phyloP scores from a whole-genome alignment of 2,888 invertebrate species.

The Dryococelus australis region DNA sequence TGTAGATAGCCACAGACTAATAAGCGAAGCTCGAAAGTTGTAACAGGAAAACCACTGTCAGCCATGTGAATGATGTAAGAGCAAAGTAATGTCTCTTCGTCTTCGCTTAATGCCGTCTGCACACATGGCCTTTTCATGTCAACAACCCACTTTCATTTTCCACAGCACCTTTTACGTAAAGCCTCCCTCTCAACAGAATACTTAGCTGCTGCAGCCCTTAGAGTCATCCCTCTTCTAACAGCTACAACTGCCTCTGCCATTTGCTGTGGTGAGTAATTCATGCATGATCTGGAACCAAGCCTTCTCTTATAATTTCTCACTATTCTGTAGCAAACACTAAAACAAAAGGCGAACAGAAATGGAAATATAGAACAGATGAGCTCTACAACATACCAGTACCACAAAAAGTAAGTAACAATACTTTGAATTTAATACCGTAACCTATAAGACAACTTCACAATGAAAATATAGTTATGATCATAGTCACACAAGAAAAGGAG shows the following conservation, averaged over 20 bases:
- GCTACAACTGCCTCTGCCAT: slow-evolving; percentile 5
- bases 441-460: background rate
- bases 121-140: background rate
- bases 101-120: background rate
- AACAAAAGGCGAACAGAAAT: background rate
- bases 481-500: background rate
- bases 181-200: background rate
- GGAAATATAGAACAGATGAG: background rate
- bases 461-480: background rate
- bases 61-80: background rate
- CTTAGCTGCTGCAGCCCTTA: slow-evolving; percentile 3
- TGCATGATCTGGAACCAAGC: background rate
- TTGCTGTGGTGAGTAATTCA: background rate
- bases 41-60: background rate
- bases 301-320: slow-evolving; percentile 13
- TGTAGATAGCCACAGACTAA: background rate
- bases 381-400: background rate
- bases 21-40: too few relatives aligned
- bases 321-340: slow-evolving; percentile 1
- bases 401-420: background rate
- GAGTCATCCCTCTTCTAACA: background rate
- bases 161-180: too few relatives aligned
- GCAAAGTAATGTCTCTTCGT: background rate
- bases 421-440: too few relatives aligned
- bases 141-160: background rate